A percentile compares a stretch with the other conserved stretches of the same genome.
Conservation (phyloP, 2,797 vertebrate species). For the Podargus strigoides region DNA sequence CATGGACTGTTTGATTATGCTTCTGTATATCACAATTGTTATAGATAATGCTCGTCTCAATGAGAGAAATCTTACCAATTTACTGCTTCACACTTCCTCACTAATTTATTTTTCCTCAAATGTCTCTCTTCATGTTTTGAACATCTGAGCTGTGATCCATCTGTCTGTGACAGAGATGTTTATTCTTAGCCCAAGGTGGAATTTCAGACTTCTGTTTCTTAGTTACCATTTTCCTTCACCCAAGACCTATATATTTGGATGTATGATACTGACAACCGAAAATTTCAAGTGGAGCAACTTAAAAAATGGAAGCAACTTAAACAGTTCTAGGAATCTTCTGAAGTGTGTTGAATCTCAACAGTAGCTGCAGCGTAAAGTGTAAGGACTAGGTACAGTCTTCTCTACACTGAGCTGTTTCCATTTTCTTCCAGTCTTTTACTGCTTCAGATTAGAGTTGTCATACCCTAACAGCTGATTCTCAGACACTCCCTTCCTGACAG, state of each 20-base stretch:
- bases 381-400: background rate
- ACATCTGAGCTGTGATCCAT: slow-evolving; percentile 5
- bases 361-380: fast-evolving
- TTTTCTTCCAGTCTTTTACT: background rate
- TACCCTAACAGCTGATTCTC: background rate
- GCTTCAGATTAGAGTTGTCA: background rate
- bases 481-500: background rate
- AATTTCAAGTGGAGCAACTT: background rate
- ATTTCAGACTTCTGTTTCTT: slow-evolving; percentile 19
- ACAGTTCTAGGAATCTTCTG: background rate
- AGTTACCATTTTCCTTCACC: background rate
- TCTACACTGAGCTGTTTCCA: background rate
- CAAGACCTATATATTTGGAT: background rate
- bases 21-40: background rate
- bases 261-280: background rate
- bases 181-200: slow-evolving; percentile 20
- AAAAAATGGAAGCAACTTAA: background rate
- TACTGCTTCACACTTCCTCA: background rate
- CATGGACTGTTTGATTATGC: background rate
- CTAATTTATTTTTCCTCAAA: background rate
- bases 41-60: background rate
- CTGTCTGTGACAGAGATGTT: background rate
- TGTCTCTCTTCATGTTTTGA: background rate
- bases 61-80: background rate
- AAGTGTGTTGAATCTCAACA: background rate